Conservation (phyloP, 2,797 vertebrate species). For the Sphenodon punctatus region DNA sequence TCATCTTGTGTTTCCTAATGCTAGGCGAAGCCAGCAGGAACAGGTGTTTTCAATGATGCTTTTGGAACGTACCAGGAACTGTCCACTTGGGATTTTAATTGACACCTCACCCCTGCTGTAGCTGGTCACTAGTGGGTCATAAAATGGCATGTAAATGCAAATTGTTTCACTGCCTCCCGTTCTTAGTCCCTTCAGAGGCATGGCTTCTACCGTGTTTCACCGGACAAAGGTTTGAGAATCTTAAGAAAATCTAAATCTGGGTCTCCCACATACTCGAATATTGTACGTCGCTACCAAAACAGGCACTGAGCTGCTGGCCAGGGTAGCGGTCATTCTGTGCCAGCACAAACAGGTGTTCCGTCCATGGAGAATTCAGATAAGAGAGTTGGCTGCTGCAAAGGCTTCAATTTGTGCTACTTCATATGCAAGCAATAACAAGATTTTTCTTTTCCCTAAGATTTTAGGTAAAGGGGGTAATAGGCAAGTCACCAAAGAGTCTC, state of each 20-base stretch:
- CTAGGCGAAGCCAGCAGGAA: neutral
- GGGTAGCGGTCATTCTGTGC: neutral
- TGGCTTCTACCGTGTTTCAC: neutral
- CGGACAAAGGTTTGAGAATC: neutral
- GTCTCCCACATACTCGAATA: neutral
- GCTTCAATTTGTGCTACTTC: slow-evolving; percentile 7
- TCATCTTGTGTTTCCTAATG: neutral
- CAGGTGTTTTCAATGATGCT: neutral
- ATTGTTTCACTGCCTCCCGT: neutral
- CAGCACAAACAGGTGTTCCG: slow-evolving; percentile 31
- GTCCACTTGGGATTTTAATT: neutral
- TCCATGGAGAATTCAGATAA: slow-evolving; percentile 31
- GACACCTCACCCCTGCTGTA: neutral
- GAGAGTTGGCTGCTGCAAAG: slow-evolving; percentile 12
- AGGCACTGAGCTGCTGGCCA: neutral
- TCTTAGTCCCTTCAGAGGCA: neutral
- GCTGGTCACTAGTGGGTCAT: neutral
- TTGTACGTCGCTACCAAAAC: neutral
- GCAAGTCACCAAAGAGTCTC: neutral
- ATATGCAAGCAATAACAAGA: neutral
- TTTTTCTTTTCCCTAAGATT: neutral
- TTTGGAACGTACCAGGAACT: neutral
- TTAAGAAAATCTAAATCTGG: neutral
- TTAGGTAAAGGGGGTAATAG: neutral
- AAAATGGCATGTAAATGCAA: neutral